Evolutionary conservation across 2,113 vertebrate species (phyloP).

Genomic region (Raja brachyura): DNA sequence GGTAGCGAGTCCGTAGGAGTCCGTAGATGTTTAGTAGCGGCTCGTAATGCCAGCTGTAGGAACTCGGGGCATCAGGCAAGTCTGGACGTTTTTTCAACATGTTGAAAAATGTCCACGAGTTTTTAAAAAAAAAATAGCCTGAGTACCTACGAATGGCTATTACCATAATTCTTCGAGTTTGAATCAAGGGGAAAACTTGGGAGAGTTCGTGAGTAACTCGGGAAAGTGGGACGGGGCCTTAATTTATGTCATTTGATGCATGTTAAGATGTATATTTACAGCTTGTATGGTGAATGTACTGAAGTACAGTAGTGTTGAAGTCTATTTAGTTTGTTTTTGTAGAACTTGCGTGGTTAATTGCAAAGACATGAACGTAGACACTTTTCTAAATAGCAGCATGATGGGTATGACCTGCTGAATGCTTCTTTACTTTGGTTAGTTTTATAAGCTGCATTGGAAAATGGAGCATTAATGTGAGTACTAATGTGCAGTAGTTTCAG

Average conservation of each 20-base stretch:
- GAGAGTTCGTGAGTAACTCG: too few relatives aligned
- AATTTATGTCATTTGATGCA: neutral
- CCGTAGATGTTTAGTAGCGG: too few relatives aligned
- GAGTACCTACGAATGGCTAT: too few relatives aligned
- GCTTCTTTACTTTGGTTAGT: constrained; percentile 40
- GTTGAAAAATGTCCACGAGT: too few relatives aligned
- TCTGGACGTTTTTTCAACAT: too few relatives aligned
- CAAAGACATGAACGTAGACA: neutral
- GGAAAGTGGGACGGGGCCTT: too few relatives aligned
- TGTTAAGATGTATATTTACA: neutral
- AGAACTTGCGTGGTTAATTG: neutral
- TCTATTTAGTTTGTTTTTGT: neutral
- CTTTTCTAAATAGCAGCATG: constrained; percentile 30
- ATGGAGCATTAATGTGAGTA: constrained; percentile 39
- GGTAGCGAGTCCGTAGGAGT: too few relatives aligned
- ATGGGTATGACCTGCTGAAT: constrained; percentile 39
- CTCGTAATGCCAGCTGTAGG: too few relatives aligned
- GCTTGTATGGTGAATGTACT: neutral
- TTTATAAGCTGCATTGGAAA: constrained; percentile 30
- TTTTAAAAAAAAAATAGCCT: too few relatives aligned
- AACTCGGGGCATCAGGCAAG: too few relatives aligned
- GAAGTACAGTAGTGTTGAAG: neutral
- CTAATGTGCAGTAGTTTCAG: constrained; percentile 33
- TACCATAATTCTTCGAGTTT: too few relatives aligned
- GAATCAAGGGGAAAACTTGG: too few relatives aligned